Conservation (phyloP, 2,113 vertebrate species). For the Brachionichthys hirsutus region DNA sequence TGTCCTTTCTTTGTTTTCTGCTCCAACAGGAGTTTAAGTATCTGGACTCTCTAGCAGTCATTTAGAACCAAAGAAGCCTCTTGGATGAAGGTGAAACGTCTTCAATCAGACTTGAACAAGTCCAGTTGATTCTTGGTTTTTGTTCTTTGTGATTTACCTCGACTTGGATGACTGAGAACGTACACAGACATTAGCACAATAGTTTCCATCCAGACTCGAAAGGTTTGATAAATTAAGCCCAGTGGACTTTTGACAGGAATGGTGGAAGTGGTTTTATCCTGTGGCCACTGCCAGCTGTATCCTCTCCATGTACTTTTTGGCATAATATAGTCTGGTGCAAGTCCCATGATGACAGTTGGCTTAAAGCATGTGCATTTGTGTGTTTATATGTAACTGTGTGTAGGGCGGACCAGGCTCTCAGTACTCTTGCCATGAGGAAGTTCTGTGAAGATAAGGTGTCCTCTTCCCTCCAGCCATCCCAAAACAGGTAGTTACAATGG, state of each 20-base stretch:
- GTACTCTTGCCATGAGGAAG: slow-evolving; percentile 91
- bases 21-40: too few species aligned
- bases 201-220: slow-evolving; percentile 41
- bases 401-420: slow-evolving; percentile 91
- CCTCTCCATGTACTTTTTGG: slow-evolving; percentile 62
- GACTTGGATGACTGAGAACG: too few species aligned
- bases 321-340: slow-evolving; percentile 45
- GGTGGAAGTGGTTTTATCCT: slow-evolving; percentile 58
- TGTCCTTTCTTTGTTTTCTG: too few species aligned
- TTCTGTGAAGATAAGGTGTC: slow-evolving; percentile 94
- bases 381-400: slow-evolving; percentile 22
- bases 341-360: slow-evolving; percentile 52
- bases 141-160: too few species aligned
- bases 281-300: slow-evolving; percentile 65
- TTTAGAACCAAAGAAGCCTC: too few species aligned
- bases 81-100: too few species aligned
- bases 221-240: slow-evolving; percentile 52
- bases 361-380: slow-evolving; percentile 17
- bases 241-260: slow-evolving; percentile 45
- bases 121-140: too few species aligned
- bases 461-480: slow-evolving; percentile 87
- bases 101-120: too few species aligned
- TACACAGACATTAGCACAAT: slow-evolving; percentile 28
- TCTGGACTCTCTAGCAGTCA: too few species aligned
- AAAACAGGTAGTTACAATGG: slow-evolving; percentile 80